phyloP scores from a whole-genome alignment of 2,888 invertebrate species.

The Microctonus brassicae region DNA sequence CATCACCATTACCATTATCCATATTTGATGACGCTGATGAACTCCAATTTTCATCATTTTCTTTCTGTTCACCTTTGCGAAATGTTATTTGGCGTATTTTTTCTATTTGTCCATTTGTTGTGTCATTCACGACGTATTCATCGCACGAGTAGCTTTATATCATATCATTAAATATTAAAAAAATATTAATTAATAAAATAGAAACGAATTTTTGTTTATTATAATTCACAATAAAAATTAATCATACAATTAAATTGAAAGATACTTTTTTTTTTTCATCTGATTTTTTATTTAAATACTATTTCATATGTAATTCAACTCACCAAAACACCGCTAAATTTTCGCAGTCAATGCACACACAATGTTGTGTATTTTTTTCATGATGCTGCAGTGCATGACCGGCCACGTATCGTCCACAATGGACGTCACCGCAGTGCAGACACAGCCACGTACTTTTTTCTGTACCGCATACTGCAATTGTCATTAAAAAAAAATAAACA shows the following conservation, averaged over 20 bases:
- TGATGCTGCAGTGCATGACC: constrained; percentile 83
- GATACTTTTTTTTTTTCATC: too few relatives aligned
- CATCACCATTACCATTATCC: constrained; percentile 59
- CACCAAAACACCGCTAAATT: constrained; percentile 84
- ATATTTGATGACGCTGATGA: constrained; percentile 59
- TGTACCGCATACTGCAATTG: constrained; percentile 74
- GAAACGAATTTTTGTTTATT: neutral
- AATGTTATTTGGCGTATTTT: constrained; percentile 71
- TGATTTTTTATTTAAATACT: neutral
- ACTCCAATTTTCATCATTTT: constrained; percentile 64
- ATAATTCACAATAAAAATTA: too few relatives aligned
- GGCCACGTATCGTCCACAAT: constrained; percentile 83
- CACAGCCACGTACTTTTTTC: constrained; percentile 83
- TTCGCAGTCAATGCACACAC: constrained; percentile 83
- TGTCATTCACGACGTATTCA: constrained; percentile 83
- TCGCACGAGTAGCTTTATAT: constrained; percentile 81
- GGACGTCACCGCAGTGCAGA: constrained; percentile 79
- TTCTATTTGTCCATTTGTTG: constrained; percentile 72
- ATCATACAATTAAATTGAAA: too few relatives aligned
- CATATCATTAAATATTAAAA: neutral
- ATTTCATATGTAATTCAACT: constrained; percentile 50
- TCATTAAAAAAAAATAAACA: neutral
- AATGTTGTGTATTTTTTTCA: constrained; percentile 75
- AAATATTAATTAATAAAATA: neutral
- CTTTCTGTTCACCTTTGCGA: constrained; percentile 62